phyloP scores from a whole-genome alignment of 2,797 vertebrate species.

The Sarcoramphus papa region DNA sequence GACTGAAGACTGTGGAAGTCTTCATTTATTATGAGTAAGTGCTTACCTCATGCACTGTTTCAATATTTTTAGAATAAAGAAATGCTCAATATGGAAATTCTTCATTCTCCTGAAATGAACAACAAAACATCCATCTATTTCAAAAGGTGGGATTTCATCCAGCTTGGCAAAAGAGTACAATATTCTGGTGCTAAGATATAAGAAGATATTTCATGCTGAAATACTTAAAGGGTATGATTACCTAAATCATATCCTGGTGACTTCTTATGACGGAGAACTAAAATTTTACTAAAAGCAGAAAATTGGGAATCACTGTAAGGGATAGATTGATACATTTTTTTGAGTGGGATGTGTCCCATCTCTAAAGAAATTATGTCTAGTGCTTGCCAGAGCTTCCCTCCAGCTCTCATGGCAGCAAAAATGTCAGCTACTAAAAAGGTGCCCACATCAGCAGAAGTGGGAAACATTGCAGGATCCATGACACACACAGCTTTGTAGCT shows the following conservation, averaged over 20 bases:
- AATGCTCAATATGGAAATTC: background rate
- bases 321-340: background rate
- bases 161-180: background rate
- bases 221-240: background rate
- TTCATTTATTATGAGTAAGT: background rate
- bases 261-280: background rate
- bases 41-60: background rate
- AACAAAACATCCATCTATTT: background rate
- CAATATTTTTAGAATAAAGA: background rate
- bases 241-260: background rate
- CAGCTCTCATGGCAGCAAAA: background rate
- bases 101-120: background rate
- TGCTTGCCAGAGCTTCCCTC: background rate
- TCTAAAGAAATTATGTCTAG: background rate
- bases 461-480: background rate
- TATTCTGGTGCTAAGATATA: background rate
- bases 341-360: background rate
- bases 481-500: background rate
- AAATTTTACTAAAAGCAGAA: background rate
- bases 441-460: background rate
- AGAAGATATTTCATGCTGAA: background rate
- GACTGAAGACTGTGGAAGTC: background rate
- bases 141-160: background rate
- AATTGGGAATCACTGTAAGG: background rate
- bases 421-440: background rate